Conservation (phyloP, 2,888 invertebrate genomes). For the Synergus umbraculus region DNA sequence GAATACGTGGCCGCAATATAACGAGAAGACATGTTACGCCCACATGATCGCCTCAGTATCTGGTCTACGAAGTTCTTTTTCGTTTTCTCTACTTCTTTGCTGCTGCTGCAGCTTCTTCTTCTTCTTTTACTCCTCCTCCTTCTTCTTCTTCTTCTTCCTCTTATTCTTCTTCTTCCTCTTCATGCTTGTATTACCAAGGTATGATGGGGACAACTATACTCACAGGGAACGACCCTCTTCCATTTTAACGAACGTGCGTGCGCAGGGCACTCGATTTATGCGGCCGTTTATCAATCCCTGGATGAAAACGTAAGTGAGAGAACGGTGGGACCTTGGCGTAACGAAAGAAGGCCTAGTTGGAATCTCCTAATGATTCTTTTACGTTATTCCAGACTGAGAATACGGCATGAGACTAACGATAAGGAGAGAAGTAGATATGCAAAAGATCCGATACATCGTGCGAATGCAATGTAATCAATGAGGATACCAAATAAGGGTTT, state of each 20-base stretch:
- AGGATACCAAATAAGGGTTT: constrained; percentile 32
- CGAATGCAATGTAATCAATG: constrained; percentile 31
- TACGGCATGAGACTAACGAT: neutral
- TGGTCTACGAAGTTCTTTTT: constrained; percentile 52
- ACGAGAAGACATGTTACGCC: constrained; percentile 64
- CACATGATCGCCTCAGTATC: constrained; percentile 61
- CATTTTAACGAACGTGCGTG: constrained; percentile 42
- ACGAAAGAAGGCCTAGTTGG: constrained; percentile 22
- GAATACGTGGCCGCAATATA: constrained; percentile 57
- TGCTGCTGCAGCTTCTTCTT: constrained; percentile 44
- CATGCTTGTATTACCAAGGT: constrained; percentile 21
- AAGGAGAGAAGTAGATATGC: constrained; percentile 33
- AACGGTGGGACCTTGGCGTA: constrained; percentile 5
- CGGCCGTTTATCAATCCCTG: constrained; percentile 38
- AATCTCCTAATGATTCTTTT: constrained; percentile 27
- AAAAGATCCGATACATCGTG: constrained; percentile 12
- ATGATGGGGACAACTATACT: constrained; percentile 44
- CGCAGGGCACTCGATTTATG: constrained; percentile 39
- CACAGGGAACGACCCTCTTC: constrained; percentile 10
- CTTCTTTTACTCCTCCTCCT: constrained; percentile 42
- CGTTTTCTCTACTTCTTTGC: constrained; percentile 44
- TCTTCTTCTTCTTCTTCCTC: constrained; percentile 23
- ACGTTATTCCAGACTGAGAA: constrained; percentile 14
- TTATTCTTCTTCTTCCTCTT: no score
- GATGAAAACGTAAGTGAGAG: constrained; percentile 21